These are phyloP conservation scores for Drosophila sordidula DNA, from an alignment of 2,888 invertebrate genomes.

Conservation along the genomic window DNA sequence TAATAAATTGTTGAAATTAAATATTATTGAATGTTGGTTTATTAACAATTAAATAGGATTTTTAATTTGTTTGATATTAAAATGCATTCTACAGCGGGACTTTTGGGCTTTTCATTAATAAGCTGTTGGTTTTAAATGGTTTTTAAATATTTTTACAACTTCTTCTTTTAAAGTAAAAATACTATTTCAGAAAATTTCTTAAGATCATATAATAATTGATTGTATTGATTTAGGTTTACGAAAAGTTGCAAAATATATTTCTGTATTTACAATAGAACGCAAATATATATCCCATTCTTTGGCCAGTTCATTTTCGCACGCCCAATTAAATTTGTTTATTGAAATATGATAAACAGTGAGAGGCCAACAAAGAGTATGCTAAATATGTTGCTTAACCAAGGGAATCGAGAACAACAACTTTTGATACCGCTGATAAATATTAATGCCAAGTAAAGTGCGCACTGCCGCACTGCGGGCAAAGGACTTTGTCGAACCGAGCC, in stretches of 20 bases:
- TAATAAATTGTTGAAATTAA: conserved; percentile 34
- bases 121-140: background rate
- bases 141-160: background rate
- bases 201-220: too few relatives aligned
- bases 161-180: too few relatives aligned
- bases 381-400: conserved; percentile 59
- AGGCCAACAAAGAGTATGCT: conserved; percentile 67
- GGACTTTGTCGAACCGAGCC: conserved; percentile 63
- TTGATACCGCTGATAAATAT: conserved; percentile 79
- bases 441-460: conserved; percentile 79
- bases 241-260: background rate
- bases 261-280: conserved; percentile 1
- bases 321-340: conserved; percentile 73
- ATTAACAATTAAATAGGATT: conserved; percentile 44
- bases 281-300: conserved; percentile 1
- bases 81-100: conserved; percentile 8
- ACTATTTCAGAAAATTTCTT: too few relatives aligned
- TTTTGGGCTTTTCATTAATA: background rate
- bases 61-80: conserved; percentile 8
- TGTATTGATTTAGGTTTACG: too few relatives aligned
- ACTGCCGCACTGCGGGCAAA: conserved; percentile 78
- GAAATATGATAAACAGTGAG: conserved; percentile 65
- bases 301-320: conserved; percentile 22
- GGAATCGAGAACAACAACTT: conserved; percentile 48
- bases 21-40: conserved; percentile 19